Conservation (phyloP, 2,797 vertebrate species). For the Eutrigla gurnardus region DNA sequence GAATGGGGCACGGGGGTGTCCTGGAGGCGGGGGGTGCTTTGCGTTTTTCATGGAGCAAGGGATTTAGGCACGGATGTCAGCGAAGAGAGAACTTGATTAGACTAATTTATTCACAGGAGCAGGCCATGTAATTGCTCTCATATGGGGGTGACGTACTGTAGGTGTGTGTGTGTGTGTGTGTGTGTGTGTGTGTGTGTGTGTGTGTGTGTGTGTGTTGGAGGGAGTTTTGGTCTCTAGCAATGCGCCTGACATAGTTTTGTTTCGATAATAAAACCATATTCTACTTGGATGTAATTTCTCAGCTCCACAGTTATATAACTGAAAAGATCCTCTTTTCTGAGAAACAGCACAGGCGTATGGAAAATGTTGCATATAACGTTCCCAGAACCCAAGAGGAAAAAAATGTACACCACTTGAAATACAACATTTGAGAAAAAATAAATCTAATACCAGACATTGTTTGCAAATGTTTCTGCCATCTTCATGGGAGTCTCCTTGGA, state of each 20-base stretch:
- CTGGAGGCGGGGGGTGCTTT: slow-evolving; percentile 33
- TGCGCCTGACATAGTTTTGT: slow-evolving; percentile 10
- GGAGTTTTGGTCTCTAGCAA: slow-evolving; percentile 30
- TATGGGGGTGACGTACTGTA: slow-evolving; percentile 51
- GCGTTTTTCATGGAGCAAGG: slow-evolving; percentile 46
- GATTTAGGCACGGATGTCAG: slow-evolving; percentile 72
- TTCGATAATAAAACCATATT: slow-evolving; percentile 8
- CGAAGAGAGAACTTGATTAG: slow-evolving; percentile 70
- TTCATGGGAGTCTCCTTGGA: neutral
- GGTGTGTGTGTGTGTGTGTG: slow-evolving; percentile 36
- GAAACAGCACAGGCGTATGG: neutral
- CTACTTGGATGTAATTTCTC: neutral
- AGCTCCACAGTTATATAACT: neutral
- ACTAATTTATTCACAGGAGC: slow-evolving; percentile 75
- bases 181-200: no score
- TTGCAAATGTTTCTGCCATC: neutral
- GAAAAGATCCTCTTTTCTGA: neutral
- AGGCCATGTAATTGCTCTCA: slow-evolving; percentile 72
- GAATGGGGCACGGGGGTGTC: slow-evolving; percentile 27
- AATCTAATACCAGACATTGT: neutral
- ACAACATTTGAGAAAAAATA: neutral
- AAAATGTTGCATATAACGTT: neutral
- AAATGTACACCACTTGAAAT: neutral
- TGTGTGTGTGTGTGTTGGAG: slow-evolving; percentile 14
- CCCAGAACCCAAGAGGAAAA: neutral